These are phyloP conservation scores for Tauraco hartlaubi DNA, from an alignment of 2,797 vertebrate genomes.

Conservation along the genomic window DNA sequence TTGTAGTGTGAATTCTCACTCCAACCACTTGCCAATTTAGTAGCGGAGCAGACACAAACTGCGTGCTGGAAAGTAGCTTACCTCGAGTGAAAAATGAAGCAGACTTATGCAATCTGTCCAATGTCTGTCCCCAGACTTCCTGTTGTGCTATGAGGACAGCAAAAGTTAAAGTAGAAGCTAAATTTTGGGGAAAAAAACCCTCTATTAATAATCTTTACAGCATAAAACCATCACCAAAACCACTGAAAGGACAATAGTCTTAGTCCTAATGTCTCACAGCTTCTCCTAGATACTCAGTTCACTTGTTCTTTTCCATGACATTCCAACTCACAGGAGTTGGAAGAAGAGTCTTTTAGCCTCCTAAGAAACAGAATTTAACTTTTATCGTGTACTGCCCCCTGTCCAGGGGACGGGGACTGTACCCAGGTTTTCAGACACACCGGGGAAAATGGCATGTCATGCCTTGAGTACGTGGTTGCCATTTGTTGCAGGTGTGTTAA, in stretches of 20 bases:
- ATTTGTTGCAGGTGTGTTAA: background rate
- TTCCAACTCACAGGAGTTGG: background rate
- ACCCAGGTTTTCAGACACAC: background rate
- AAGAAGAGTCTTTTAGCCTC: background rate
- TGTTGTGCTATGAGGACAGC: background rate
- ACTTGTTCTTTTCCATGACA: background rate
- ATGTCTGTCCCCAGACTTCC: background rate
- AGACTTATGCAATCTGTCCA: background rate
- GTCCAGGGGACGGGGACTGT: too few species aligned
- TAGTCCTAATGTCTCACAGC: background rate
- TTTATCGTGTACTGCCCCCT: background rate
- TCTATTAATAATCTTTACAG: background rate
- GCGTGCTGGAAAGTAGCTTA: background rate
- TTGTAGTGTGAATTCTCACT: background rate
- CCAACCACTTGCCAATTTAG: background rate
- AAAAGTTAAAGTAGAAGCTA: background rate
- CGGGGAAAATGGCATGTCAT: too few species aligned
- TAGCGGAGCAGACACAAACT: background rate
- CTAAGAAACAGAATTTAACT: background rate
- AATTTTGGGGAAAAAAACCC: rapidly evolving
- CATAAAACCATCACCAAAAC: background rate
- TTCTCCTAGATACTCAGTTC: background rate
- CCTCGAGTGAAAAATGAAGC: background rate
- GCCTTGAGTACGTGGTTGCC: too few species aligned
- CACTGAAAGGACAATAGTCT: background rate